Percentiles rank a stretch among this genome's conserved stretches.
Evolutionary conservation across 23 tunicate species (phyloP).

Genomic region (Clavelina lepadiformis): DNA sequence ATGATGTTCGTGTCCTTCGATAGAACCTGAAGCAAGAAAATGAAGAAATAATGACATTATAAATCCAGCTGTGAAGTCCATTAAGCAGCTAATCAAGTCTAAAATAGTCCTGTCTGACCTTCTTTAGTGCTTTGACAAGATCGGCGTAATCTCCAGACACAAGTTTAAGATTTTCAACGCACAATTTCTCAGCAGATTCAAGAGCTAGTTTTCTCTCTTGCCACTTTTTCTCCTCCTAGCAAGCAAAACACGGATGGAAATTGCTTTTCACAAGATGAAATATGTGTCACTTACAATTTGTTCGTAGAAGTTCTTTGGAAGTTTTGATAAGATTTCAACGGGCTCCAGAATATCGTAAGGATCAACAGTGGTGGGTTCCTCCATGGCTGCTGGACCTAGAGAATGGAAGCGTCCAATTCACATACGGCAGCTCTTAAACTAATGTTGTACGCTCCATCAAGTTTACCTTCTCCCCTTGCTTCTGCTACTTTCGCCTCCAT

Average conservation of each 20-base stretch:
- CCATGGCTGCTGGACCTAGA: too few species aligned
- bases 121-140: conserved; percentile 82
- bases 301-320: conserved; percentile 66
- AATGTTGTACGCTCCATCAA: too few species aligned
- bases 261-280: background rate
- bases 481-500: conserved; percentile 71
- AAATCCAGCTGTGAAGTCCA: too few species aligned
- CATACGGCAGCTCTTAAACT: too few species aligned
- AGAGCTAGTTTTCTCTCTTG: conserved; percentile 87
- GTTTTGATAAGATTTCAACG: conserved; percentile 79
- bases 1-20: conserved; percentile 91
- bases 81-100: too few species aligned
- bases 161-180: conserved; percentile 44
- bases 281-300: conserved; percentile 49
- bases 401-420: too few species aligned
- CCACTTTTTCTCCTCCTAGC: conserved; percentile 94
- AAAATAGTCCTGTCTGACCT: conserved; percentile 17
- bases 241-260: background rate
- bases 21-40: conserved; percentile 39
- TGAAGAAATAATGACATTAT: background rate
- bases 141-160: conserved; percentile 76
- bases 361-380: conserved; percentile 69
- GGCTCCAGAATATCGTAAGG: conserved; percentile 85
- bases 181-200: conserved; percentile 63
- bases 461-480: conserved; percentile 3